Evolutionary conservation across 2,797 vertebrate genomes (phyloP).

Genomic region (Sebastes steindachneri): DNA sequence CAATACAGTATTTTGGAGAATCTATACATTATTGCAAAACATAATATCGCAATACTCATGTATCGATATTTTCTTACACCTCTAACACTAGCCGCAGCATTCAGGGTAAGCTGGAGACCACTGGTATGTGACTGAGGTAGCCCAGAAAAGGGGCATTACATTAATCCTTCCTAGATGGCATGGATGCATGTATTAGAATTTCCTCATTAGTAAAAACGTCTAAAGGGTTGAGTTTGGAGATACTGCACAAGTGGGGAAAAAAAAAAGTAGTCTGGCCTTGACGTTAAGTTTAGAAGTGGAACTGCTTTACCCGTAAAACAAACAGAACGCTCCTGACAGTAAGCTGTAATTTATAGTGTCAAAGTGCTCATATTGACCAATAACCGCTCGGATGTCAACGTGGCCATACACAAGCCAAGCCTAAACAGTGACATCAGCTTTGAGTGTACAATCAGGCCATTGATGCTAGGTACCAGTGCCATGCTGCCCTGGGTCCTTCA

Average conservation of each 20-base stretch:
- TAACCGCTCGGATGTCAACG: constrained; percentile 33
- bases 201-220: neutral
- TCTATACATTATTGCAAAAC: no score
- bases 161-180: neutral
- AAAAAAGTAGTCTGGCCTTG: neutral
- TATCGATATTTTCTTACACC: no score
- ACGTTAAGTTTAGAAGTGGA: neutral
- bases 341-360: constrained; percentile 13
- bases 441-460: constrained; percentile 75
- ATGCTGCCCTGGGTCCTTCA: constrained; percentile 51
- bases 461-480: constrained; percentile 76
- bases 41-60: no score
- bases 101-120: neutral
- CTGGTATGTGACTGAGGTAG: neutral
- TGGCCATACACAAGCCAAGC: constrained; percentile 30
- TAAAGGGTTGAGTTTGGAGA: neutral
- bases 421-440: constrained; percentile 73
- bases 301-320: neutral
- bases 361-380: constrained; percentile 32
- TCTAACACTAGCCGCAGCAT: neutral
- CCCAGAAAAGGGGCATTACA: neutral
- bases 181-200: neutral
- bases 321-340: neutral
- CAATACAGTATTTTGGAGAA: no score
- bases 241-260: neutral